Evolutionary conservation across 1,140 invertebrate species (phyloP).

Genomic region (Pseudobourletiella spinata): DNA sequence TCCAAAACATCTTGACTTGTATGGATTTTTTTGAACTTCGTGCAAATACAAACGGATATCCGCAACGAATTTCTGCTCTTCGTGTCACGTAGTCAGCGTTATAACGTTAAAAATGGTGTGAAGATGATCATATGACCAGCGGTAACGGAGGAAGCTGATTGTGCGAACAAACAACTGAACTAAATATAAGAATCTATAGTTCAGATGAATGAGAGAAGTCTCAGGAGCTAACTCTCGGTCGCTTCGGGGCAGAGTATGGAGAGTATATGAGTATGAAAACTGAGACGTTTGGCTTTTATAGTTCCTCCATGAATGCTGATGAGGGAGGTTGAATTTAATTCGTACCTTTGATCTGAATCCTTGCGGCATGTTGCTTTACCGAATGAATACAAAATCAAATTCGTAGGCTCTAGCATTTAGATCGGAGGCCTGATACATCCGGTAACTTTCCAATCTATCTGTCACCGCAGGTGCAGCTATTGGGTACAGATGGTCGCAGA

Average conservation of each 20-base stretch:
- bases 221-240: not conserved
- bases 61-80: too few relatives aligned
- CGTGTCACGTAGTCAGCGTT: too few relatives aligned
- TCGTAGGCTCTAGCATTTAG: too few relatives aligned
- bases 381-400: too few relatives aligned
- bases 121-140: not conserved
- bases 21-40: too few relatives aligned
- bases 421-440: too few relatives aligned
- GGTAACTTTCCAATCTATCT: too few relatives aligned
- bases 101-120: not conserved
- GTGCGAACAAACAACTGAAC: not conserved
- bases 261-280: not conserved
- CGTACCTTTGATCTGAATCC: not conserved
- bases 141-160: not conserved
- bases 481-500: too few relatives aligned
- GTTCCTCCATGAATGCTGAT: not conserved
- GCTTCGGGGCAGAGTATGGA: not conserved
- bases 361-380: not conserved
- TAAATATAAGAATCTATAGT: not conserved
- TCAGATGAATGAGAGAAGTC: not conserved
- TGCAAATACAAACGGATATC: too few relatives aligned
- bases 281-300: not conserved
- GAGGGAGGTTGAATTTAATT: not conserved
- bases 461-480: too few relatives aligned
- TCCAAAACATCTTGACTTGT: constrained; percentile 8